Evolutionary conservation across 2,888 invertebrate genomes (phyloP), one percentile per base, ranked within the genome.

Genomic region (Macrosiphum euphorbiae): DNA sequence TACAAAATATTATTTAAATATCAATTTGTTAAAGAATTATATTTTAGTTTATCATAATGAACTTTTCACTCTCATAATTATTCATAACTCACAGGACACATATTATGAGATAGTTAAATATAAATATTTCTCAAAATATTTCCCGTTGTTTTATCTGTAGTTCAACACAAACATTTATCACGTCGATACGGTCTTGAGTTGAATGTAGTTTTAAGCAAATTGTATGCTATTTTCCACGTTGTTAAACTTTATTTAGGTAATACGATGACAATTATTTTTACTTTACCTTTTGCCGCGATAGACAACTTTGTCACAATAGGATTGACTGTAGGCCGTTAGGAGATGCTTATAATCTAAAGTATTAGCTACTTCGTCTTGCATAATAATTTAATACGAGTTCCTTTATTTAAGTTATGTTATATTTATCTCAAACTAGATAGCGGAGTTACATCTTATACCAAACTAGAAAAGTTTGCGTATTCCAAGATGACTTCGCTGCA

Each of bases 291-390:
- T 20, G n/a, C 20, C 10, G 44, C 44, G 84, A 85, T 55, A 55
- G 85, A 44, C 44, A 91, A 55, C 55, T 84, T 55, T 84, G 11
- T 47, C 58, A 91, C 91, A 91, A 91, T 55, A n/a, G n/a, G 47
- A 44, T 85, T 2, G 85, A 26, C 85, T 55, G 20, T 8, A 44
- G 84, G 44, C n/a, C 41, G 41, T 91, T 90, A 26, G 78, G 16
- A 91, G n/a, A 84, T 55, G 50, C 1, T n/a, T 41, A 50, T 13
- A 1, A 1, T 67, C 47, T 58, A 91, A 91, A 91, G 52, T 91
- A 91, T 91, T 41, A 90, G 67, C 44, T 78, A 52, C 90, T 84
- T n/a, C 16, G 78, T 28, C 24, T 50, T 26, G n/a, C n/a, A 67
- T 90, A 35, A 58, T 85, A 55, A 85, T 85, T 50, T 52, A 85